Percentiles rank a stretch among this genome's conserved stretches.
Conservation (phyloP, 2,797 vertebrate species). For the Xiphophorus birchmanni region DNA sequence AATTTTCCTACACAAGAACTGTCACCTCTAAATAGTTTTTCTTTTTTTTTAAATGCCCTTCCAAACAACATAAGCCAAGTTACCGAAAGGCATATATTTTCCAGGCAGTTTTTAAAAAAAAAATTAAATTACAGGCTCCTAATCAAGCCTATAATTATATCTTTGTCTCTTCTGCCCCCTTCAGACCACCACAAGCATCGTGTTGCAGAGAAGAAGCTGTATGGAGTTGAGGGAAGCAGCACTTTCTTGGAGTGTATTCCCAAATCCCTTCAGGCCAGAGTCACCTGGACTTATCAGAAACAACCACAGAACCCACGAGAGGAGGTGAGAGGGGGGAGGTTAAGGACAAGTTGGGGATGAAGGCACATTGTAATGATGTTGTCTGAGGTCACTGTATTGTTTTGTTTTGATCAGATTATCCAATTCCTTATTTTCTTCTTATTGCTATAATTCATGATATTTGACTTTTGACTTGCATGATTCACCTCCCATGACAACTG, state of each 20-base stretch:
- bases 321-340: constrained; percentile 80
- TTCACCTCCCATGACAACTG: neutral
- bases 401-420: neutral
- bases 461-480: neutral
- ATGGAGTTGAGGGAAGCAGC: constrained; percentile 91
- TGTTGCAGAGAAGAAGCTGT: constrained; percentile 87
- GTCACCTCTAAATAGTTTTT: neutral
- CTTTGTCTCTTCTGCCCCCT: constrained; percentile 60
- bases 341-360: neutral
- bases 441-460: neutral
- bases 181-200: constrained; percentile 85
- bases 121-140: fast-evolving
- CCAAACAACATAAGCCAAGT: neutral
- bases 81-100: neutral
- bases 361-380: neutral
- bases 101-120: too few species aligned
- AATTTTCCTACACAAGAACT: neutral
- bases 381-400: neutral
- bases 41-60: neutral
- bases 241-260: constrained; percentile 94
- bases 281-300: constrained; percentile 92
- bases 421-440: neutral
- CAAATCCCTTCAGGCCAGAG: constrained; percentile 90
- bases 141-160: neutral
- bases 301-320: constrained; percentile 74